These are phyloP conservation scores for Halichondria panicea DNA, from an alignment of 37 sponge, comb jelly and placozoan species.

Conservation along the genomic window DNA sequence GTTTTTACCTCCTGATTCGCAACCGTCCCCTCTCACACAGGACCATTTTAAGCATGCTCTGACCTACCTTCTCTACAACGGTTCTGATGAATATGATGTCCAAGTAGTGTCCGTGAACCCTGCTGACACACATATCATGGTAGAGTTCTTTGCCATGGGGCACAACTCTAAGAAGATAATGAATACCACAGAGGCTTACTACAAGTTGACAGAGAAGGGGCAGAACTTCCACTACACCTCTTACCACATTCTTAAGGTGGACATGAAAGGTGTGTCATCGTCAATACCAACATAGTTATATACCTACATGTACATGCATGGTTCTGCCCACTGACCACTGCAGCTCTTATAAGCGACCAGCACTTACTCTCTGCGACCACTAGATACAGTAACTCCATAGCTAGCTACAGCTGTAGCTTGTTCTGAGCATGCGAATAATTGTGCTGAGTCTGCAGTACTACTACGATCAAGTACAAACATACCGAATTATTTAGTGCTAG, in stretches of 20 bases:
- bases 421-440: no score
- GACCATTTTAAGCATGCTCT: conserved; percentile 3
- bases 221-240: conserved; percentile 16
- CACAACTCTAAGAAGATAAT: not conserved
- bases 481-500: no score
- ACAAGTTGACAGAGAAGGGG: conserved; percentile 33
- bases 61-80: conserved; percentile 13
- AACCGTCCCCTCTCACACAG: conserved; percentile 1
- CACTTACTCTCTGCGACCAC: no score
- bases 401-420: no score
- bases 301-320: no score
- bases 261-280: conserved; percentile 44
- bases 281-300: no score
- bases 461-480: no score
- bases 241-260: conserved; percentile 28
- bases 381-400: no score
- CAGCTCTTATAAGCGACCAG: no score
- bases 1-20: no score
- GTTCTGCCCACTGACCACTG: no score
- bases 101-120: conserved; percentile 4
- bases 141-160: conserved; percentile 49
- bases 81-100: conserved; percentile 1
- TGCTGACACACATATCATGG: conserved; percentile 15
- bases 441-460: no score
- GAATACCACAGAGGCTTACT: conserved; percentile 29